Evolutionary conservation across 2,113 vertebrate genomes (phyloP), one percentile per base, ranked within the genome.

Genomic region (Phycodurus eques): DNA sequence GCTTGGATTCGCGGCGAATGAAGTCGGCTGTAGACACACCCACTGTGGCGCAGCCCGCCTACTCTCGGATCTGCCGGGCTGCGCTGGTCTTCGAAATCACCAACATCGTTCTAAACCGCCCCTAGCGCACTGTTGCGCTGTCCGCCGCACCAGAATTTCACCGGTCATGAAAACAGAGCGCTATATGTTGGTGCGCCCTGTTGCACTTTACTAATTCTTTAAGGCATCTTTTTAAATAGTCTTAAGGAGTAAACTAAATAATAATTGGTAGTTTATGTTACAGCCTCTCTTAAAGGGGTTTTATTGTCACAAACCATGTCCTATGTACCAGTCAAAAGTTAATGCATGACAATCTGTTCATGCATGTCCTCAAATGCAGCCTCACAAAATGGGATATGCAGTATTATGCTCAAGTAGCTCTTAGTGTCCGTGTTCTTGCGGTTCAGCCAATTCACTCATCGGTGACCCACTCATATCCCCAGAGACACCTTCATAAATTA

Each of bases 261-360:
- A 59, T 12, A 59, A 14, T 33, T 31, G 27, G 51, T 4, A 31
- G 57, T 31, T 6, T 69, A 74, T 80, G 49, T 6, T 51, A 19
- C 19, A 14, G 17, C 15, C 49, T 17, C 49, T 51, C 49, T 20
- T 51, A 17, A 19, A 19, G 49, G 5, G 1, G 17, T 51, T 17
- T 51, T 51, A 19, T 14, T 7, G 49, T 15, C 4, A 76, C 68
- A 85, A 39, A 39, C 35, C 35, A 6, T 39, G 35, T 39, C 3
- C 27, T 27, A 71, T 84, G 83, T 89, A 74, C 77, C 70, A 70
- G 84, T 87, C 81, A 83, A 85, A 90, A 82, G 83, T 89, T 84
- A 89, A 87, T 88, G 90, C 90, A 92, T 90, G 90, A 91, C 89
- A 88, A 90, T 92, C 89, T 86, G 84, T 83, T 80, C 86, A 81